These are phyloP conservation scores for Polia nebulosa DNA, from an alignment of 2,888 invertebrate genomes.

Conservation along the genomic window DNA sequence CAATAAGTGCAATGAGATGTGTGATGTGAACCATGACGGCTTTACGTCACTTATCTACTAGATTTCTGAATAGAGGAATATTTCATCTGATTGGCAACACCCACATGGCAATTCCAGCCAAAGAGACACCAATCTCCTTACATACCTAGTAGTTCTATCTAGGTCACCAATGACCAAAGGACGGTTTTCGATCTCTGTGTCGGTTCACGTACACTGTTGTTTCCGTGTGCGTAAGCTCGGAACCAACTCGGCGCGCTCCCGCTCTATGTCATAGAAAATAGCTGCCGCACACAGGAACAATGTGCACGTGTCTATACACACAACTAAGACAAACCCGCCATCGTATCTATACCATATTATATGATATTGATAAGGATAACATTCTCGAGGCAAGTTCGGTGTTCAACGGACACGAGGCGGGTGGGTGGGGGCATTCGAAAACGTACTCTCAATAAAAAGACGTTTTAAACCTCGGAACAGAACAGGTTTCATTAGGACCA, in stretches of 20 bases:
- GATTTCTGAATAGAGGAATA: not conserved
- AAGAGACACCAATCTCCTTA: not conserved
- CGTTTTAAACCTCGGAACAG: not conserved
- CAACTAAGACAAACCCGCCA: no score
- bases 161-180: no score
- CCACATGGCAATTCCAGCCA: not conserved
- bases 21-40: slow-evolving; percentile 10
- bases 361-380: no score
- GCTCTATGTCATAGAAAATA: no score
- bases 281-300: no score
- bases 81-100: not conserved
- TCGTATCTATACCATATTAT: not conserved
- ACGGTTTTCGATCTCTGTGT: no score
- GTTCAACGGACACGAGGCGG: not conserved
- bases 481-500: slow-evolving; percentile 43
- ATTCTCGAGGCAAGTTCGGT: slow-evolving; percentile 6
- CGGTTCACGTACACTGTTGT: no score
- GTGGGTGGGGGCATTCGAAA: not conserved
- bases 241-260: no score
- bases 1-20: slow-evolving; percentile 34
- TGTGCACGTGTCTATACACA: no score
- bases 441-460: slow-evolving; percentile 32
- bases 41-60: no score
- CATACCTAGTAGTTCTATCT: no score
- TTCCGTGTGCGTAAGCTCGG: no score